Conservation (phyloP, 2,113 vertebrate species). For the Suncus etruscus region DNA sequence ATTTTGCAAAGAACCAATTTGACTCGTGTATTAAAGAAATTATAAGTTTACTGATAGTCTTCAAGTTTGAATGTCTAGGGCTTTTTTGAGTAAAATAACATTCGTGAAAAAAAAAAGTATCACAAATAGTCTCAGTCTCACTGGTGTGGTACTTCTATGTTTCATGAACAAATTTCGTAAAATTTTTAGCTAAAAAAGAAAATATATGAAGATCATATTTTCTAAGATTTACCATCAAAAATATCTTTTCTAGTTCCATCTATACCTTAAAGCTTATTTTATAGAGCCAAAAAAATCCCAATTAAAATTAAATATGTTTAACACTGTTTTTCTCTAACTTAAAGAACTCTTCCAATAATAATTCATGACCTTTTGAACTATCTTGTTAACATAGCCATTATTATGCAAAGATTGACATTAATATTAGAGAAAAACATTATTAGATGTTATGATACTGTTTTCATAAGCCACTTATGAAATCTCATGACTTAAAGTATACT, state of each 20-base stretch:
- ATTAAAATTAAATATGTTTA: conserved; percentile 16
- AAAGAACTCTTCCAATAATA: neutral
- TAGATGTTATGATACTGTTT: conserved; percentile 34
- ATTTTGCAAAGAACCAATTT: neutral
- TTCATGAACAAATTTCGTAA: conserved; percentile 14
- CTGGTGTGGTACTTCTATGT: neutral
- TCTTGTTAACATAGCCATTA: neutral
- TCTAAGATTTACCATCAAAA: conserved; percentile 15
- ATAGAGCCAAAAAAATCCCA: neutral
- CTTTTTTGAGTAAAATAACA: neutral
- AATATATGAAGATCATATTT: conserved; percentile 15
- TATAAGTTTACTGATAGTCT: neutral
- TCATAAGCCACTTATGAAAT: neutral
- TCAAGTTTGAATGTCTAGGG: neutral
- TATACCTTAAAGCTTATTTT: conserved; percentile 19
- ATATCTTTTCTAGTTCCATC: conserved; percentile 2
- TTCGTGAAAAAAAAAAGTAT: neutral
- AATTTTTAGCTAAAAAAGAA: neutral
- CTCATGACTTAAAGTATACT: neutral
- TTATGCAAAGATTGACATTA: conserved; percentile 23
- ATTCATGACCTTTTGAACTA: neutral
- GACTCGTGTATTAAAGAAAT: neutral
- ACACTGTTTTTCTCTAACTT: neutral
- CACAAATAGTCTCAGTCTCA: neutral
- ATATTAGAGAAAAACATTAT: neutral